phyloP scores from a whole-genome alignment of 2,888 invertebrate species.

The Thysanoteuthis rhombus region DNA sequence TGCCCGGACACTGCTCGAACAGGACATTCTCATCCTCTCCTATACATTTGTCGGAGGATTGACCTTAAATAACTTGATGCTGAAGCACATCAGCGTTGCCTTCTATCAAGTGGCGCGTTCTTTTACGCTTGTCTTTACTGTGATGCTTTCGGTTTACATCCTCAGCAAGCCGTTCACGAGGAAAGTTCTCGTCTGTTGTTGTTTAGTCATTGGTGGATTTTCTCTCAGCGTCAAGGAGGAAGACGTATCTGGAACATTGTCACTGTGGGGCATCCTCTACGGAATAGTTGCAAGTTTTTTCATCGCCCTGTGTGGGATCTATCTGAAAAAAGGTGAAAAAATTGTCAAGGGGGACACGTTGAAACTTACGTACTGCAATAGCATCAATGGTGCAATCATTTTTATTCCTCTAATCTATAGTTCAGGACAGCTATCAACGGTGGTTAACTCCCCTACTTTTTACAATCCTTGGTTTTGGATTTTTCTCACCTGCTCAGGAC shows the following conservation, averaged over 20 bases:
- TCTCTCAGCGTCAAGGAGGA: slow-evolving; percentile 66
- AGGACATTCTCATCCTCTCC: slow-evolving; percentile 57
- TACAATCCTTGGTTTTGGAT: slow-evolving; percentile 52
- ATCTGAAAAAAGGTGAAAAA: slow-evolving; percentile 61
- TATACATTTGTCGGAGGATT: slow-evolving; percentile 60
- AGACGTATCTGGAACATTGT: slow-evolving; percentile 58
- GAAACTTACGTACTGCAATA: slow-evolving; percentile 62
- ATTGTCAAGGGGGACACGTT: slow-evolving; percentile 56
- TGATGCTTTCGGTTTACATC: slow-evolving; percentile 59
- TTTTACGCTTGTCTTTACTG: slow-evolving; percentile 65
- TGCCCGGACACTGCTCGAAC: slow-evolving; percentile 41
- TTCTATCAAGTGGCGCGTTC: slow-evolving; percentile 67
- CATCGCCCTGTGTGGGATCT: slow-evolving; percentile 64
- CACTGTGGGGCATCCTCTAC: slow-evolving; percentile 61
- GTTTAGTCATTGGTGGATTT: slow-evolving; percentile 62
- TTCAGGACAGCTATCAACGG: slow-evolving; percentile 57
- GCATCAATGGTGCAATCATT: slow-evolving; percentile 58
- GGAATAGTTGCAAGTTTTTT: slow-evolving; percentile 64
- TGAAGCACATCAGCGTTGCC: slow-evolving; percentile 66
- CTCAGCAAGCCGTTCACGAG: slow-evolving; percentile 53
- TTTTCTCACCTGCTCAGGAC: slow-evolving; percentile 56
- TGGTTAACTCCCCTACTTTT: slow-evolving; percentile 44
- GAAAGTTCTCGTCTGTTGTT: slow-evolving; percentile 55
- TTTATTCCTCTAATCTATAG: slow-evolving; percentile 59
- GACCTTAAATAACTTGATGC: slow-evolving; percentile 66